phyloP scores from a whole-genome alignment of 23 tunicate genomes.

The Phallusia fumigata region DNA sequence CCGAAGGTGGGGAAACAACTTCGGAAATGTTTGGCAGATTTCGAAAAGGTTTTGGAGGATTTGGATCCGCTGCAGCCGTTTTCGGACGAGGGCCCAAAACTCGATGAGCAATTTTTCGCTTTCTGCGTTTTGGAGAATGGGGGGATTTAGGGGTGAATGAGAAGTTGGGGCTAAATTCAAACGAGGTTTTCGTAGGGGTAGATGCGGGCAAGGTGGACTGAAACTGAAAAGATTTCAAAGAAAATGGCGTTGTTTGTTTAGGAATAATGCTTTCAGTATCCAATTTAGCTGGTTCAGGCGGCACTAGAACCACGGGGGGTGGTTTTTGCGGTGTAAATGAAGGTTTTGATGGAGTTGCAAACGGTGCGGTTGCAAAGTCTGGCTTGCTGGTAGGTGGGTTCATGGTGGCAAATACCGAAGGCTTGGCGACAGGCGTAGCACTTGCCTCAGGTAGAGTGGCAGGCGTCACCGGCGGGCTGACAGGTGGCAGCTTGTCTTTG shows the following conservation, averaged over 20 bases:
- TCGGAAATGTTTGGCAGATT: conserved; percentile 1
- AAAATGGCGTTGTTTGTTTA: background rate
- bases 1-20: background rate
- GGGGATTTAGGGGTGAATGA: background rate
- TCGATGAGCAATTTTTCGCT: conserved; percentile 20
- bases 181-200: background rate
- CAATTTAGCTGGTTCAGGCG: background rate
- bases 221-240: background rate
- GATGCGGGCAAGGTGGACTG: background rate
- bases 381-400: too few species aligned
- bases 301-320: background rate
- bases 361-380: background rate
- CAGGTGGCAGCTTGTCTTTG: background rate
- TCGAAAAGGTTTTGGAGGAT: background rate
- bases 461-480: background rate
- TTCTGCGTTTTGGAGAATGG: conserved; percentile 10
- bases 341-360: background rate
- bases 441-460: background rate
- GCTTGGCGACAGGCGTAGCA: background rate
- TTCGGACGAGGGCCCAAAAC: conserved; percentile 21
- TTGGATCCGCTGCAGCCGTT: conserved; percentile 21
- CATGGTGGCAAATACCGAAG: too few species aligned
- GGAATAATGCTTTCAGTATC: background rate
- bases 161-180: background rate
- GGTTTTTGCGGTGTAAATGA: background rate